Evolutionary conservation across 1,140 invertebrate genomes (phyloP).

Genomic region (Apis dorsata): DNA sequence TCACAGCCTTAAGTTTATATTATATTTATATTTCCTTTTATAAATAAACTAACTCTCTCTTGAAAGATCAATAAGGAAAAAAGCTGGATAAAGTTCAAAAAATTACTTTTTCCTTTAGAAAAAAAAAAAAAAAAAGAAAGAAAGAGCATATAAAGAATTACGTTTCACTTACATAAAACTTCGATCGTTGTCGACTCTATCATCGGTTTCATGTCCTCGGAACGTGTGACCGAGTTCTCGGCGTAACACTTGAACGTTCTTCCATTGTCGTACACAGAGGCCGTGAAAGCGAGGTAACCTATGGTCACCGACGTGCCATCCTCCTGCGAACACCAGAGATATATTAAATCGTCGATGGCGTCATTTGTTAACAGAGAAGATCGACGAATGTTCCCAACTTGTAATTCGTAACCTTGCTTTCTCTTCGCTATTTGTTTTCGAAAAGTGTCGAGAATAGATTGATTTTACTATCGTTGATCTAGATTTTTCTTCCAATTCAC

Average conservation of each 20-base stretch:
- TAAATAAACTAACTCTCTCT: not conserved
- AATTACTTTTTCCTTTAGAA: not conserved
- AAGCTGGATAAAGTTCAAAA: not conserved
- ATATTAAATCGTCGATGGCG: not conserved
- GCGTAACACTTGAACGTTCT: constrained; percentile 89
- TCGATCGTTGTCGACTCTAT: constrained; percentile 85
- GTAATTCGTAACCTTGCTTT: not conserved
- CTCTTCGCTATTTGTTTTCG: not conserved
- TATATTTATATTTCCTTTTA: not conserved
- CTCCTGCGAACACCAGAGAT: constrained; percentile 78
- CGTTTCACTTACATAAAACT: constrained; percentile 89
- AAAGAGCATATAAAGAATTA: not conserved
- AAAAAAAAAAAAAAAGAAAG: not conserved
- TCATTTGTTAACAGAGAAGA: not conserved
- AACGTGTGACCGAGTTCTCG: constrained; percentile 88
- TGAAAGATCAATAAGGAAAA: not conserved
- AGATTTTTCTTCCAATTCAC: too few species aligned
- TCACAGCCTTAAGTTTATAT: too few species aligned
- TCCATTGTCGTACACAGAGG: constrained; percentile 90
- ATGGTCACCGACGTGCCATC: constrained; percentile 90
- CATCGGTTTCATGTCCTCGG: constrained; percentile 86
- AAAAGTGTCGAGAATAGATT: too few species aligned
- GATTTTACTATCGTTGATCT: fast-evolving
- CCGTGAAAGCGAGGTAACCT: constrained; percentile 88
- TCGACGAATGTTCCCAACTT: not conserved